Base-by-base conservation (phyloP, 2,113 vertebrate species). In the Clarias magur region DNA sequence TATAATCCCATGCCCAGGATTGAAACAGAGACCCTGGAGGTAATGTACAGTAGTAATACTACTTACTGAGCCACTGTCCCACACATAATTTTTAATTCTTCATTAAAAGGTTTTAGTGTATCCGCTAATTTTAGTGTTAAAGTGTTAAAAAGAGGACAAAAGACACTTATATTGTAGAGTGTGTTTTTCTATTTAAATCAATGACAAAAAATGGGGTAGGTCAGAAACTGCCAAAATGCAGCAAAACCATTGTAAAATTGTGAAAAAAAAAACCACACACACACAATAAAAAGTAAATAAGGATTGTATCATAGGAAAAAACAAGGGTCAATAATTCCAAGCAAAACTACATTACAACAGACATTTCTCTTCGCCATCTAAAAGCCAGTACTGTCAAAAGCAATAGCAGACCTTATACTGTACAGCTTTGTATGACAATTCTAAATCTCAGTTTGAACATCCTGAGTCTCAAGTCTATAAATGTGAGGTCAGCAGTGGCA, bases 381-480 rank as follows among this genome's bases (percentile, higher is more conserved):
- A 87, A 85, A 90, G 93, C 93, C 92, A 94, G 92, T 92, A 84
- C 56, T 92, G 60, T 79, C 91, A 89, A 67, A 87, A 84, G 80
- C 76, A 86, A 57, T 23, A 85, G 68, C 23, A 34, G 30, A 57
- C 72, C 27, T 87, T 67, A 76, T 91, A 34, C 30, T 34, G 30
- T 34, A 90, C 85, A 90, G 84, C 88, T 90, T 87, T 84, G 90
- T 91, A 92, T 90, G 92, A 90, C 91, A 86, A 91, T 91, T 92
- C 90, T 89, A 89, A 93, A 88, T 89, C 92, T 90, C 90, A 94
- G 81, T 88, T 59, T 62, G 42, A 84, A 91, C 87, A 91, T 82
- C 70, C 87, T 83, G 38, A 57, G 85, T 89, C 70, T 85, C 78
- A 85, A 85, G 87, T 85, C 92, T 90, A 87, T 87, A 83, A 60